Evolutionary conservation across 2,797 vertebrate genomes (phyloP), one percentile per base, ranked within the genome.

Genomic region (Monodelphis domestica): DNA sequence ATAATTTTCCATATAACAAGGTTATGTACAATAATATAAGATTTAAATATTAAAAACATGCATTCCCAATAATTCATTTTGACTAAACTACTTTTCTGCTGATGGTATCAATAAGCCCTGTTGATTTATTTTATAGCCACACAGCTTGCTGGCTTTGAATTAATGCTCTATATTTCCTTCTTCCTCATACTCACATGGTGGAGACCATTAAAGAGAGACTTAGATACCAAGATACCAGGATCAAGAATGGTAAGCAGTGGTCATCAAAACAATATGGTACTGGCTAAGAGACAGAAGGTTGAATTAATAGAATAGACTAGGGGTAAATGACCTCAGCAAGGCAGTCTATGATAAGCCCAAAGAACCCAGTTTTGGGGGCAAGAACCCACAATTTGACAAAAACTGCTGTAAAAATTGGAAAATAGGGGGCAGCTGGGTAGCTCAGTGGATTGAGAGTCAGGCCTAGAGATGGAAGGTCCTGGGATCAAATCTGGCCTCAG

Each of bases 91-190:
- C 92, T 95, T 94, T 38, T 91, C 84, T 97, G 87, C 93, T 94
- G 87, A 95, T 94, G 38, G 26, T 53, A 94, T 55, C 87, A 87
- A 90, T 89, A 94, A 91, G 90, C 90, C 92, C 56, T 87, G 94
- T 93, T 91, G 91, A 92, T 93, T 94, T 96, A 96, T 90, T 97
- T 97, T 95, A 92, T 91, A 95, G 94, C 45, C 92, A 95, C 93
- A 78, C 52, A 95, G 63, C 90, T 91, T 94, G 93, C n/a, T 30
- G 89, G 84, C 92, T 96, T 91, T 95, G 90, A 93, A 88, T 94
- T 91, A 17, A 89, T 95, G 91, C 50, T 93, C 87, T 92, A 59
- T 1, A 91, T n/a, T 24, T 91, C 89, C 0, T 30, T 14, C 94
- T 50, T 70, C 50, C 63, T 56, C 45, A 90, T 15, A 33, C 53